These are phyloP conservation scores for Petroica traversi DNA, from an alignment of 2,113 vertebrate genomes.

Conservation along the genomic window DNA sequence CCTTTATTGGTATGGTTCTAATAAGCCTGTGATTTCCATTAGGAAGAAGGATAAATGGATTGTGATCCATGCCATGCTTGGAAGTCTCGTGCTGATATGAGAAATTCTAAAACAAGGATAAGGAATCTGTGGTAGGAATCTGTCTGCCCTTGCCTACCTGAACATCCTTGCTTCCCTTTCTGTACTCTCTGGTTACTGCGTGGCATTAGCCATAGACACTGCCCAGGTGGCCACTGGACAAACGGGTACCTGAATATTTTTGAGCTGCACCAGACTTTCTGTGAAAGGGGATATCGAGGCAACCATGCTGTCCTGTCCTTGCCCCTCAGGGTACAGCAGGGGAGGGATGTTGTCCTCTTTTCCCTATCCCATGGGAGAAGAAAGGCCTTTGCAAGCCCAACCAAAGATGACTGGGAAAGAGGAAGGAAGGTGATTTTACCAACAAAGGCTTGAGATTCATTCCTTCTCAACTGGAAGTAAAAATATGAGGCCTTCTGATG, in stretches of 20 bases:
- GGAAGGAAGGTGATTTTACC: background rate
- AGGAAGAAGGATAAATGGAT: background rate
- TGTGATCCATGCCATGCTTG: accelerated
- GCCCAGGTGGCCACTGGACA: background rate
- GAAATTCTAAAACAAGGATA: background rate
- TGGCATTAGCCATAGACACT: background rate
- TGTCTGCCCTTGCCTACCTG: background rate
- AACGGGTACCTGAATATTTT: background rate
- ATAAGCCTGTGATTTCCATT: background rate
- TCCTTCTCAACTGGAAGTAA: background rate
- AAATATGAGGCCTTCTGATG: background rate
- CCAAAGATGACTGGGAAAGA: background rate
- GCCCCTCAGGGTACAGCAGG: background rate
- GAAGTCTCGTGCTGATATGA: background rate
- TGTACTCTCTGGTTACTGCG: background rate
- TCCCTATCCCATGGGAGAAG: background rate
- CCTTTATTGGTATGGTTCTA: background rate
- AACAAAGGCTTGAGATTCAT: background rate
- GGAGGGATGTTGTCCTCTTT: background rate
- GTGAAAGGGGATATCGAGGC: background rate
- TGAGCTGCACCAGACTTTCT: background rate
- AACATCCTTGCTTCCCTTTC: background rate
- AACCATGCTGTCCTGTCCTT: background rate
- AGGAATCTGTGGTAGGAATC: background rate
- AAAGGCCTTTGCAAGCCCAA: background rate